phyloP scores from a whole-genome alignment of 2,797 vertebrate genomes.

The Notolabrus celidotus region DNA sequence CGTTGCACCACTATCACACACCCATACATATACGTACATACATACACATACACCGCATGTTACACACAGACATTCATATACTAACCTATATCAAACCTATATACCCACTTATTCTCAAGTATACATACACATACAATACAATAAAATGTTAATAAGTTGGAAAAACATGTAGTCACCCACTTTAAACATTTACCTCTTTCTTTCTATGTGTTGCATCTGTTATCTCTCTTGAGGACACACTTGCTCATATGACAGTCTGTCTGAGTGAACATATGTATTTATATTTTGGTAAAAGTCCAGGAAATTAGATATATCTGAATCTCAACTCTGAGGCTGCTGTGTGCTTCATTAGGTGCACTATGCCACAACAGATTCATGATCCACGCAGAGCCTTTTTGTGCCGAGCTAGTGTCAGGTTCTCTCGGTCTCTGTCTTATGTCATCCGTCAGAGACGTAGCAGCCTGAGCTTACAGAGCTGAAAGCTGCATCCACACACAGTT shows the following conservation, averaged over 20 bases:
- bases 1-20: no score
- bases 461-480: constrained; percentile 28
- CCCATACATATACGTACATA: no score
- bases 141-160: no score
- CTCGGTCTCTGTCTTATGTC: constrained; percentile 41
- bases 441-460: constrained; percentile 39
- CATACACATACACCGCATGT: no score
- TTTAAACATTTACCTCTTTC: constrained; percentile 6
- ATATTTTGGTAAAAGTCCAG: constrained; percentile 17
- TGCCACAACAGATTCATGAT: constrained; percentile 31
- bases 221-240: constrained; percentile 11
- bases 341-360: constrained; percentile 14
- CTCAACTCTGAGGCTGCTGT: constrained; percentile 20
- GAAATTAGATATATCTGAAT: constrained; percentile 50
- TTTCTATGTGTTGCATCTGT: constrained; percentile 2
- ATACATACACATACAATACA: no score
- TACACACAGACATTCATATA: no score
- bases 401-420: constrained; percentile 50
- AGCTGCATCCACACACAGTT: constrained; percentile 17
- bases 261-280: constrained; percentile 8
- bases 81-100: no score
- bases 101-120: no score
- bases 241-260: neutral
- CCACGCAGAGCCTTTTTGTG: constrained; percentile 35
- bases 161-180: neutral